Percentiles rank a stretch among this genome's conserved stretches.
phyloP scores from a whole-genome alignment of 2,797 vertebrate species.

The Betta splendens region DNA sequence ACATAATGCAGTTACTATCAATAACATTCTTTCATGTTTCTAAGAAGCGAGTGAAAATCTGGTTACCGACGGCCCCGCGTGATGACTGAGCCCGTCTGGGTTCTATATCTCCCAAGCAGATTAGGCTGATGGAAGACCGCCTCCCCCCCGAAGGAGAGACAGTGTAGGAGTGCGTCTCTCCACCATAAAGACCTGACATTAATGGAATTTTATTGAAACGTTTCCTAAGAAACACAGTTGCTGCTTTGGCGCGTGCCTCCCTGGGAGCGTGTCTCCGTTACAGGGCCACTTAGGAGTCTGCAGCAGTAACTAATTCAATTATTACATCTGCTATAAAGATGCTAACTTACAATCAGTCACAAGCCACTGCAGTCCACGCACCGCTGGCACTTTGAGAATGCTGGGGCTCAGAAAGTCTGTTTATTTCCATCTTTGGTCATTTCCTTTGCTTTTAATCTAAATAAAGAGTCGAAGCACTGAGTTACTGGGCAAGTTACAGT shows the following conservation, averaged over 20 bases:
- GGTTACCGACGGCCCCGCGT: constrained; percentile 51
- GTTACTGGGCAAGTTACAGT: neutral
- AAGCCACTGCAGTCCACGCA: constrained; percentile 28
- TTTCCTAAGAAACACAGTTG: constrained; percentile 44
- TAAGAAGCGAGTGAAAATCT: constrained; percentile 47
- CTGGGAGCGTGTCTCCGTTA: constrained; percentile 40
- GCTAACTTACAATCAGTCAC: constrained; percentile 46
- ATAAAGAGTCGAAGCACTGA: constrained; percentile 35
- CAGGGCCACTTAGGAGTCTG: constrained; percentile 58
- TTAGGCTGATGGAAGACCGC: constrained; percentile 48
- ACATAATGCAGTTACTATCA: constrained; percentile 59
- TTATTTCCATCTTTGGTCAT: constrained; percentile 49
- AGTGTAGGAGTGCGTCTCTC: constrained; percentile 32
- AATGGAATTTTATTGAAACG: constrained; percentile 71
- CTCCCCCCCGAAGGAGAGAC: constrained; percentile 32
- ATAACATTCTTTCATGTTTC: constrained; percentile 50
- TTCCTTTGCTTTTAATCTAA: constrained; percentile 58
- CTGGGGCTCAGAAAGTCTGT: constrained; percentile 21
- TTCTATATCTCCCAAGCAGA: constrained; percentile 51
- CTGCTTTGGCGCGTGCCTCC: constrained; percentile 33
- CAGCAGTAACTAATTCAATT: constrained; percentile 62
- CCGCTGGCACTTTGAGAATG: constrained; percentile 20
- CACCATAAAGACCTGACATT: constrained; percentile 53
- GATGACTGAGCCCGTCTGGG: constrained; percentile 35
- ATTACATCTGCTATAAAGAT: constrained; percentile 50